Evolutionary conservation across 2,113 vertebrate genomes (phyloP), one percentile per base, ranked within the genome.

Genomic region (Syngnathus scovelli): DNA sequence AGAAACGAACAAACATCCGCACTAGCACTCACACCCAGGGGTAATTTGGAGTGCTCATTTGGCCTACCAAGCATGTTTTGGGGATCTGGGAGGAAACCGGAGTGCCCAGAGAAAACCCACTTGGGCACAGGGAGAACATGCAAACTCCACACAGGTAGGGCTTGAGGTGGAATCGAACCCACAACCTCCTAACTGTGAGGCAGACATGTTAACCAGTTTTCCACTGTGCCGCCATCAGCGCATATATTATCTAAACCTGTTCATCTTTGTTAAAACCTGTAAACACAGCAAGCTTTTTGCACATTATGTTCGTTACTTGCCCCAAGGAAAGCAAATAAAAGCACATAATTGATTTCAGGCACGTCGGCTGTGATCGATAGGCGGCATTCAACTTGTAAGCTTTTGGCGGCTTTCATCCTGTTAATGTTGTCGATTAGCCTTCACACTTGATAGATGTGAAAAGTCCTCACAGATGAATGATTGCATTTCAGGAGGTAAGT

Each of bases 361-460:
- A 36, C 27, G 23, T 36, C 23, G 33, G 55, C 12, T 10, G 55
- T 58, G 27, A 58, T 58, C 23, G 27, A 58, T 58, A 7, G 55
- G 27, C 55, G 55, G 27, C 13, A 33, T 36, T 58, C 7, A 36
- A 56, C 12, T 36, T 58, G 49, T 58, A 36, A 58, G 55, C 27
- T 58, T 36, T 36, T 36, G 55, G 13, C 27, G 11, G 55, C 55
- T 58, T 58, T 58, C 12, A 58, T 58, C 27, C 15, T 36, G 27
- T 58, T 58, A 58, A 58, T 36, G 55, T 16, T 16, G 55, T 58
- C 27, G 55, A 58, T 58, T 58, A 58, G 27, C 54, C 54, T 33
- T 56, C 54, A 56, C 54, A 33, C 54, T 33, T 56, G 54, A 56
- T 56, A 6, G 54, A 56, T 56, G 54, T 6, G 23, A 56, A 58